Evolutionary conservation across 2,888 invertebrate species (phyloP).

Genomic region (Heliconius erato): DNA sequence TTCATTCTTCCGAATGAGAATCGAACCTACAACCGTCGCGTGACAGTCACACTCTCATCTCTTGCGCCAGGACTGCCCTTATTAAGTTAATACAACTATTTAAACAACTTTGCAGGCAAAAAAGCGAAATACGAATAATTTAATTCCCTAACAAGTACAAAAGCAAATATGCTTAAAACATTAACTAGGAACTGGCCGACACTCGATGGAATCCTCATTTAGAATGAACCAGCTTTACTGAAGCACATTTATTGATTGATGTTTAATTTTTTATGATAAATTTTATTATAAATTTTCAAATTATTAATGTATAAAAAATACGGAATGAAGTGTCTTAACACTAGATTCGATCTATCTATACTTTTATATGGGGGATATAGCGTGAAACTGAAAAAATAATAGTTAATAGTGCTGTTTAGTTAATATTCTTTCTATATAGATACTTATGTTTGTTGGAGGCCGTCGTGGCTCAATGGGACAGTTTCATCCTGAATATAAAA

Average conservation of each 20-base stretch:
- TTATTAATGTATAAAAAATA: no score
- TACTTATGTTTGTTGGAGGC: not conserved
- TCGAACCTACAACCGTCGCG: no score
- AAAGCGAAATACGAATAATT: not conserved
- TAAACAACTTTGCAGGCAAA: not conserved
- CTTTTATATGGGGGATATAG: not conserved
- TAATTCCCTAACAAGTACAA: constrained; percentile 21
- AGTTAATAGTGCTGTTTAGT: not conserved
- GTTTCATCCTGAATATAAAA: no score
- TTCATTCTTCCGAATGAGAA: no score
- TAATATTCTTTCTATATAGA: no score
- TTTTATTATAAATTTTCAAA: no score
- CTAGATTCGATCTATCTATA: not conserved
- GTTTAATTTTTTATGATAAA: not conserved
- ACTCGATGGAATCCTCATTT: constrained; percentile 25
- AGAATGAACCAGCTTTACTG: constrained; percentile 11
- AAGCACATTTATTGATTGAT: not conserved
- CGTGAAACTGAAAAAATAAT: not conserved
- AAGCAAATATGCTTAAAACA: constrained; percentile 12
- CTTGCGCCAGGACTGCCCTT: no score
- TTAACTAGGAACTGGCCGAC: constrained; percentile 17
- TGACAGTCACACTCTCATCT: no score
- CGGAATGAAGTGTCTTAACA: not conserved
- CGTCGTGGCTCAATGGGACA: not conserved
- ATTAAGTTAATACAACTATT: not conserved